Conservation (phyloP, 2,113 vertebrate species). For the Catharus bicknelli region DNA sequence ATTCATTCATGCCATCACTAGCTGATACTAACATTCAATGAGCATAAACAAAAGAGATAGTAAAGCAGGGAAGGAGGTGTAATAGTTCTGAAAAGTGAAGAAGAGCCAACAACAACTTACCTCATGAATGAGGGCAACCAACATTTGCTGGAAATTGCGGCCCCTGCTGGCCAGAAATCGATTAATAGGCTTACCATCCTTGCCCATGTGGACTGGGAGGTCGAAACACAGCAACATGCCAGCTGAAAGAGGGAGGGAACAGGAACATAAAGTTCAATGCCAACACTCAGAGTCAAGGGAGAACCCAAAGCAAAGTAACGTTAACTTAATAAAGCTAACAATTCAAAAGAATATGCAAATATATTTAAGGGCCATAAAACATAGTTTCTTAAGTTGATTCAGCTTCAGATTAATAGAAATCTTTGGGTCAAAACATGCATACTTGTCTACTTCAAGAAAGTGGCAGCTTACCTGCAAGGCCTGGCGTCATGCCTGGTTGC, state of each 20-base stretch:
- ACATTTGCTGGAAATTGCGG: slow-evolving; percentile 88
- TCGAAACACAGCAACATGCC: slow-evolving; percentile 90
- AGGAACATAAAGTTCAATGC: background rate
- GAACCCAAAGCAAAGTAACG: background rate
- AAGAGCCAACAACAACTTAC: slow-evolving; percentile 64
- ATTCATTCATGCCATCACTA: background rate
- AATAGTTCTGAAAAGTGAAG: background rate
- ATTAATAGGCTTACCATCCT: slow-evolving; percentile 84
- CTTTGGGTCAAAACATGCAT: background rate
- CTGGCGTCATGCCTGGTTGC: slow-evolving; percentile 92
- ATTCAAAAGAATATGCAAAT: background rate
- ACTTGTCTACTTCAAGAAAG: background rate
- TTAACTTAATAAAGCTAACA: background rate
- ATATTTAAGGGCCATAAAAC: background rate
- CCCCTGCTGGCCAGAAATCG: slow-evolving; percentile 87
- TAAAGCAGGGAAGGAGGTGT: background rate
- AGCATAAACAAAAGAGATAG: background rate
- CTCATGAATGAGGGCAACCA: slow-evolving; percentile 88
- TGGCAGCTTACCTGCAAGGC: slow-evolving; percentile 84
- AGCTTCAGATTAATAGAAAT: background rate
- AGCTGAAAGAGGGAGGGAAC: slow-evolving; percentile 67
- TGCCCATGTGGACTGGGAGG: slow-evolving; percentile 86
- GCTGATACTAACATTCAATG: background rate
- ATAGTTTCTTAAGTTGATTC: background rate
- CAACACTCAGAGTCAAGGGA: background rate